These are phyloP conservation scores for Oreochromis grahami DNA, from an alignment of 2,797 vertebrate species.

Conservation along the genomic window DNA sequence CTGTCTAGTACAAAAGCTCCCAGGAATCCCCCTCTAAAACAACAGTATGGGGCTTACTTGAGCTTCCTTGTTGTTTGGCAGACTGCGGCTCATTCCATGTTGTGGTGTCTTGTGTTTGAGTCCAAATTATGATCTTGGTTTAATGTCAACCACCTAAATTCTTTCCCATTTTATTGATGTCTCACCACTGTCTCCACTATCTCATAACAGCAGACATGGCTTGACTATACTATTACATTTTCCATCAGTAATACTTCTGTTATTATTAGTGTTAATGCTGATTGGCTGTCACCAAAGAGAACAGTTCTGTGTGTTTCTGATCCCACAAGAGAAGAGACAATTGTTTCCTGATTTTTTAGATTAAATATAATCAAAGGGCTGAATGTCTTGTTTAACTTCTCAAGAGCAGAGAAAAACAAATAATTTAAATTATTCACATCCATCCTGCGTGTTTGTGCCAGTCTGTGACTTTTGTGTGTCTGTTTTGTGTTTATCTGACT, in stretches of 20 bases:
- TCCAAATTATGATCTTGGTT: slow-evolving; percentile 50
- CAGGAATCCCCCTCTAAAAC: slow-evolving; percentile 2
- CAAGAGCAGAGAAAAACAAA: background rate
- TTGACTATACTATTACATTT: slow-evolving; percentile 28
- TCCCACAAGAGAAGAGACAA: background rate
- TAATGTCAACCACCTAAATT: slow-evolving; percentile 48
- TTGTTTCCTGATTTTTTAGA: background rate
- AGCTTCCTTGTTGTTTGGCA: slow-evolving; percentile 31
- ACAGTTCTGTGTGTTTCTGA: background rate
- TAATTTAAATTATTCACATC: background rate
- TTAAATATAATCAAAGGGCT: background rate
- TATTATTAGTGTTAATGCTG: slow-evolving; percentile 27
- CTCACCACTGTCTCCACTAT: slow-evolving; percentile 55
- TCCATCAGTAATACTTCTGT: slow-evolving; percentile 20
- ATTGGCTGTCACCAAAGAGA: slow-evolving; percentile 1
- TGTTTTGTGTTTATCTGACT: background rate
- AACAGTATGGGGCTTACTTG: slow-evolving; percentile 1
- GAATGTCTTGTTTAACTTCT: background rate
- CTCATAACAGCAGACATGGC: slow-evolving; percentile 22
- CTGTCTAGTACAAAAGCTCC: background rate
- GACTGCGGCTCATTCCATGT: slow-evolving; percentile 41
- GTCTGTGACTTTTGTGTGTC: background rate
- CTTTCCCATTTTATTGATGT: slow-evolving; percentile 40
- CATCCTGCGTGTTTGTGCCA: background rate
- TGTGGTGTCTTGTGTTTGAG: slow-evolving; percentile 49